These are phyloP conservation scores for Olivierus martensii DNA, from an alignment of 1,140 invertebrate genomes.

Conservation along the genomic window DNA sequence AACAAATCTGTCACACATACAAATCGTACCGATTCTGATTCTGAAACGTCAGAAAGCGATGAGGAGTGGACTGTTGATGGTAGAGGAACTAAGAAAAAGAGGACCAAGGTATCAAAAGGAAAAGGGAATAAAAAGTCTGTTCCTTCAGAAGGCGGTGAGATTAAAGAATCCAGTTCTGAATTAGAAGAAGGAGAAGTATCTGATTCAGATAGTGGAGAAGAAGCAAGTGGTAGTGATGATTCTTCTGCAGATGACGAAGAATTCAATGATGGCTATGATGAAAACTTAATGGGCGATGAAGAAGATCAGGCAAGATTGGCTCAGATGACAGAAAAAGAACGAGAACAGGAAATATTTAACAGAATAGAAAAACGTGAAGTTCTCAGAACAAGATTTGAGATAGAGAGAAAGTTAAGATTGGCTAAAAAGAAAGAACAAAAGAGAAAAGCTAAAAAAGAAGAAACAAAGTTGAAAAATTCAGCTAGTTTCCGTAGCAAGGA, in stretches of 20 bases:
- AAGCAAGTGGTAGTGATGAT: conserved; percentile 30
- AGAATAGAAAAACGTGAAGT: conserved; percentile 84
- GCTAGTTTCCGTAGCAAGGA: conserved; percentile 73
- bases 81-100: conserved; percentile 45
- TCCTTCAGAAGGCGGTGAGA: conserved; percentile 34
- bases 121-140: not conserved
- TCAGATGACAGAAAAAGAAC: conserved; percentile 89
- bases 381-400: conserved; percentile 91
- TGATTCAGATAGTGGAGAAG: conserved; percentile 23
- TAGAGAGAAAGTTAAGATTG: conserved; percentile 80
- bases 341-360: conserved; percentile 94
- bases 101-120: conserved; percentile 25
- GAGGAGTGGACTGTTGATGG: conserved; percentile 49
- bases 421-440: conserved; percentile 62
- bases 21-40: conserved; percentile 33
- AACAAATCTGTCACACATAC: conserved; percentile 16
- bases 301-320: conserved; percentile 79
- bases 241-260: conserved; percentile 38
- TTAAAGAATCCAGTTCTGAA: conserved; percentile 43
- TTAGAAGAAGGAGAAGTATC: conserved; percentile 36
- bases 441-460: conserved; percentile 37
- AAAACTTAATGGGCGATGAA: conserved; percentile 93
- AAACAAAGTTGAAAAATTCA: conserved; percentile 29
- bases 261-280: conserved; percentile 78
- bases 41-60: conserved; percentile 55